Evolutionary conservation across 2,113 vertebrate species (phyloP), one percentile per base, ranked within the genome.

Genomic region (Microtus ochrogaster): DNA sequence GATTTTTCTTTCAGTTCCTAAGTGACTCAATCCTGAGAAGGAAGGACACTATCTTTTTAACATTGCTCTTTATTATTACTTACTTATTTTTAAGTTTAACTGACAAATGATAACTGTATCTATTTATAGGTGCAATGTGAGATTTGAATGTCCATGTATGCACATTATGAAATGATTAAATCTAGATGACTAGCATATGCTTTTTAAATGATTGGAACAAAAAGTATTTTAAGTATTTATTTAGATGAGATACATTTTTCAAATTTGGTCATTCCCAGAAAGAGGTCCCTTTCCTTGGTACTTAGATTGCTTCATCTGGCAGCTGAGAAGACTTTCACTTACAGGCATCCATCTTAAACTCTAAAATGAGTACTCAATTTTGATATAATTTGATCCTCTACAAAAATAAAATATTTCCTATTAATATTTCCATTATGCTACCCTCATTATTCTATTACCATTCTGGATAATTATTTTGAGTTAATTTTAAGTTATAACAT

Each of bases 361-460:
- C 30, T 39, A 92, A 88, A 49, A 49, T 49, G 49, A 49, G 49
- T 10, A 49, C 49, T 49, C 49, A 2, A 12, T 49, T 49, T 49
- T 49, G 49, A 49, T 33, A 39, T 4, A 92, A 39, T 16, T 55
- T 68, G 2, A 87, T 47, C n/a, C 24, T 28, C 5, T 81, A n/a
- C 63, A 55, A 78, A 78, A 74, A 73, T 58, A 87, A 95, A 95
- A 82, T n/a, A 17, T 84, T 91, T 44, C 44, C 28, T 41, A 49
- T 26, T 89, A 84, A 2, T 5, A 65, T 70, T 7, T n/a, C 14
- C 6, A 39, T 83, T 11, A 16, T 26, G 30, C 1, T 44, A 30
- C 4, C 14, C 73, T 12, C 5, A 65, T 63, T 21, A 63, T 83
- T 94, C 14, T n/a, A 87, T 12, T 55, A 87, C 78, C 8, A 95